Conservation (phyloP, 2,888 invertebrate genomes). For the Coremacera marginata region DNA sequence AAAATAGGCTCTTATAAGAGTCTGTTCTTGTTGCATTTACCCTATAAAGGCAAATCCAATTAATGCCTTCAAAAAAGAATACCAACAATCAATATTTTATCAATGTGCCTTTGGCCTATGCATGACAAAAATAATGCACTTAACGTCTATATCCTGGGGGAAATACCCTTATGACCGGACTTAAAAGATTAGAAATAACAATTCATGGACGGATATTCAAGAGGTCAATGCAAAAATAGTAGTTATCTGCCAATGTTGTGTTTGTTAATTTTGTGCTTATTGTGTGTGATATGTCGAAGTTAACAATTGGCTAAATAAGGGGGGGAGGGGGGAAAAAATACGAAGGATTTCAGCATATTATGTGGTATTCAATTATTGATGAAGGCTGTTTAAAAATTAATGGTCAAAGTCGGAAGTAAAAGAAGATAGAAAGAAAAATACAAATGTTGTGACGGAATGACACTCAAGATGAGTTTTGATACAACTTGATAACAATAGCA, state of each 20-base stretch:
- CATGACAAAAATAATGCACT: background rate
- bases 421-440: background rate
- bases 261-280: background rate
- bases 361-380: conserved; percentile 18
- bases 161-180: background rate
- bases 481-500: background rate
- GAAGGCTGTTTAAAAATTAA: background rate
- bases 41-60: no score
- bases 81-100: no score
- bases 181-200: background rate
- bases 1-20: no score
- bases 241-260: background rate
- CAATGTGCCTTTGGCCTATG: background rate
- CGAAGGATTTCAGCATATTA: background rate
- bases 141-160: background rate
- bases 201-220: background rate
- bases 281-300: background rate
- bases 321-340: no score
- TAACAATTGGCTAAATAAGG: background rate
- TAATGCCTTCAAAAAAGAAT: no score
- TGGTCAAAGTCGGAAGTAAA: background rate
- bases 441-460: background rate
- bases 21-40: no score
- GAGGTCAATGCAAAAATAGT: background rate
- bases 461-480: background rate